A percentile compares a stretch with the other conserved stretches of the same genome.
These are phyloP conservation scores for Passer domesticus DNA, from an alignment of 2,113 vertebrate species.

Conservation along the genomic window DNA sequence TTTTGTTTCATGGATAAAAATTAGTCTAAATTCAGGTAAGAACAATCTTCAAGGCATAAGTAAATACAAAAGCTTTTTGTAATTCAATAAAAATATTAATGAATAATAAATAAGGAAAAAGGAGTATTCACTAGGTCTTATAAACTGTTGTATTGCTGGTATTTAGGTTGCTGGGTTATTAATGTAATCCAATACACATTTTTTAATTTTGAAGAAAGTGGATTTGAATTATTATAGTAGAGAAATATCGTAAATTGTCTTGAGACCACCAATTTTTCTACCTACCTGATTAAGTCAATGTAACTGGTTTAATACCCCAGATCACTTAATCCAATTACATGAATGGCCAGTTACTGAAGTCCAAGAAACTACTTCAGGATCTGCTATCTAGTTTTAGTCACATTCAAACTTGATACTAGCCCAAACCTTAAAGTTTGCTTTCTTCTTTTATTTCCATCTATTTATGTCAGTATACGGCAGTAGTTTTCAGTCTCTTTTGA, in stretches of 20 bases:
- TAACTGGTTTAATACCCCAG: neutral
- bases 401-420: neutral
- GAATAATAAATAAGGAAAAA: constrained; percentile 18
- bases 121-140: constrained; percentile 10
- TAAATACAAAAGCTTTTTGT: constrained; percentile 39
- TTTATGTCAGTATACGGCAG: neutral
- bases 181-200: neutral
- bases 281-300: neutral
- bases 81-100: constrained; percentile 10
- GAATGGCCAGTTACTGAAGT: neutral
- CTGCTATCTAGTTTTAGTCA: neutral
- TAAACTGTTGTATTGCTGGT: constrained; percentile 12
- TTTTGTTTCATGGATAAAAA: constrained; percentile 35
- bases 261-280: neutral
- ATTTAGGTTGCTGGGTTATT: neutral
- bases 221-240: neutral
- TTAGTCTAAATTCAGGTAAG: constrained; percentile 18
- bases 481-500: neutral
- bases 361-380: neutral
- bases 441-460: neutral
- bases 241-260: neutral
- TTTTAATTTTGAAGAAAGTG: neutral
- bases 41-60: constrained; percentile 17
- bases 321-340: neutral
- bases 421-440: neutral